Evolutionary conservation across 2,888 invertebrate species (phyloP), one percentile per base, ranked within the genome.

Genomic region (Drosophila algonquin): DNA sequence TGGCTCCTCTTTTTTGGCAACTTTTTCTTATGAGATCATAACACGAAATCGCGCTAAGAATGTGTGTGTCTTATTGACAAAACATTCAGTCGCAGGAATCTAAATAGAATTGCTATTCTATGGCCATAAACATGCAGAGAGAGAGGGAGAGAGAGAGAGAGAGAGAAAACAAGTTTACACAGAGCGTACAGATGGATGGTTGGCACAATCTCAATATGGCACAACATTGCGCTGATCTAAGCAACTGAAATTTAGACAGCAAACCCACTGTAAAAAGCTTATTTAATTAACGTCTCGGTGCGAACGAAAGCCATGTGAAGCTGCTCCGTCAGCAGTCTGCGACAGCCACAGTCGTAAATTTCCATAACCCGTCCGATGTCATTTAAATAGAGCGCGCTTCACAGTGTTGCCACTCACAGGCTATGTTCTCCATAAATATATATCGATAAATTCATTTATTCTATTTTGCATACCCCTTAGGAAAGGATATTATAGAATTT

Each of bases 1-100:
- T 51, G 69, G 68, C 64, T 73, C 61, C 60, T 71, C 35, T 47
- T 58, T 54, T 40, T 44, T 70, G 62, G 70, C 70, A 83, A 79
- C 84, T 79, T 81, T 84, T 79, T 77, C 72, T 71, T 87, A 87
- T 85, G 85, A 85, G 85, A 85, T 85, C 87, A 85, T 83, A 79
- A 50, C 73, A 75, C 64, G 73, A 73, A 80, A 76, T 68, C 71
- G 65, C 46, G 48, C 58, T 62, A 65, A 63, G 57, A 63, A 55
- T 69, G 72, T 65, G 50, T 62, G 57, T 40, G 64, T 27, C 21
- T 21, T 83, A 88, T 86, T 88, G 89, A 88, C 87, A 88, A 86
- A 88, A 83, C 76, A 69, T 75, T 72, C 58, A 72, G 69, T 73
- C 73, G 73, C 80, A 69, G 52, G 51, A 61, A 53, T 70, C 62